Conservation (phyloP, 2,113 vertebrate species). For the Montifringilla adamsi region DNA sequence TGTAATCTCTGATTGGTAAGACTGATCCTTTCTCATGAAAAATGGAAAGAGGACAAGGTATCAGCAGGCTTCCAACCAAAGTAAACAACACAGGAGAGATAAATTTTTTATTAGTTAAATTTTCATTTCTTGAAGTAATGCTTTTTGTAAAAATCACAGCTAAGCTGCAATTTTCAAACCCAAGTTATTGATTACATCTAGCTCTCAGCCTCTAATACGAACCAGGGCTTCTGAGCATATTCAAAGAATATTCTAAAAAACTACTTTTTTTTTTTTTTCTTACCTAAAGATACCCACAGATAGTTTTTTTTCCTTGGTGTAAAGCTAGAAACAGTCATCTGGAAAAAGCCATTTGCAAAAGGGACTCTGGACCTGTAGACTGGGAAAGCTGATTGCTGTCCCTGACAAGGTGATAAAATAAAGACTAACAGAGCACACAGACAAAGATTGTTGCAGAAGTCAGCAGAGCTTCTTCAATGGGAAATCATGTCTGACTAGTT, state of each 20-base stretch:
- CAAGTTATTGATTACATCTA: background rate
- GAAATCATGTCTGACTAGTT: background rate
- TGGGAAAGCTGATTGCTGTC: background rate
- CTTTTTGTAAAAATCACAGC: background rate
- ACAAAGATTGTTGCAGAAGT: background rate
- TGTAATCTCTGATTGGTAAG: background rate
- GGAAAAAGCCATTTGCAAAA: background rate
- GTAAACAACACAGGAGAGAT: background rate
- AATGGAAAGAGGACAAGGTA: background rate
- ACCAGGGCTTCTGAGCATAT: background rate
- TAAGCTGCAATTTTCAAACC: background rate
- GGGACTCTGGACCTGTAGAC: background rate
- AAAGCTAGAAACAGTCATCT: background rate
- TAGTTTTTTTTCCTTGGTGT: background rate
- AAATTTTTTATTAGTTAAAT: background rate
- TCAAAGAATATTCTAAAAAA: background rate
- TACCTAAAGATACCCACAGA: background rate
- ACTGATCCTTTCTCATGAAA: background rate
- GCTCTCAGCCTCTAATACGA: background rate
- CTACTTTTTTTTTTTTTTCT: background rate
- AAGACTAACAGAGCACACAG: background rate
- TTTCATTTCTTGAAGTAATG: background rate
- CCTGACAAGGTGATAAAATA: background rate
- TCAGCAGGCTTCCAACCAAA: background rate
- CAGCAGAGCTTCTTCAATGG: background rate